Base-by-base conservation (phyloP, 1,140 invertebrate species). In the Laupala kohalensis region DNA sequence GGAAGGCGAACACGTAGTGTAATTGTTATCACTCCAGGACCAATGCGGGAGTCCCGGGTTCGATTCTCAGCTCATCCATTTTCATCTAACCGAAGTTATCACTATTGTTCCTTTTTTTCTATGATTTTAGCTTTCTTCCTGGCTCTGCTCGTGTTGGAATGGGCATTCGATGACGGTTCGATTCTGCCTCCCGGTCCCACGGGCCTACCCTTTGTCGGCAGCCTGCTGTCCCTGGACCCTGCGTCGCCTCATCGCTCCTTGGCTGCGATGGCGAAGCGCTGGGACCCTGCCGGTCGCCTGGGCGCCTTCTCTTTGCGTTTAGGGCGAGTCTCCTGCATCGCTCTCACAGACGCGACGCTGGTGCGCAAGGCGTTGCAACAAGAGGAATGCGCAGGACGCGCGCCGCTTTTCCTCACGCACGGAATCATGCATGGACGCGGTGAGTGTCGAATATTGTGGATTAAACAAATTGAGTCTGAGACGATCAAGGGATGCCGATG, bases 341-440 rank as follows among this genome's bases (percentile, higher is more conserved):
- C 94, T 1, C 75, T 95, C 2, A 86, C 89, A 0, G 92, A 94
- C 79, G 85, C 87, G 5, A 82, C 85, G 64, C 72, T 92, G 24
- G 83, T 95, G 4, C 84, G 86, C 29, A 86, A 90, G 72, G 85
- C 88, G 4, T 87, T 95, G 37, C 81, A 85, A 0, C 87, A 87
- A 76, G 89, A 92, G 25, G 83, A 78, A 1, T 88, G 92, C 74
- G 81, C 86, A 3, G 90, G 88, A 15, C 81, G 92, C 69, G 91
- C 92, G 0, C 91, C 92, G 0, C 83, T 95, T 0, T 92, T 88
- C 77, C 79, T 94, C 24, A 93, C 92, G 0, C 90, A 94, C 77
- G 92, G 92, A 53, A 90, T 95, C 13, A 93, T 94, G 89, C 81
- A 91, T 72, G 92, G 93, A 75, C 88, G 90, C 77, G 92, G 92